Conservation (phyloP, 2,888 invertebrate species). For the Gastracanthus pulcherrimus region DNA sequence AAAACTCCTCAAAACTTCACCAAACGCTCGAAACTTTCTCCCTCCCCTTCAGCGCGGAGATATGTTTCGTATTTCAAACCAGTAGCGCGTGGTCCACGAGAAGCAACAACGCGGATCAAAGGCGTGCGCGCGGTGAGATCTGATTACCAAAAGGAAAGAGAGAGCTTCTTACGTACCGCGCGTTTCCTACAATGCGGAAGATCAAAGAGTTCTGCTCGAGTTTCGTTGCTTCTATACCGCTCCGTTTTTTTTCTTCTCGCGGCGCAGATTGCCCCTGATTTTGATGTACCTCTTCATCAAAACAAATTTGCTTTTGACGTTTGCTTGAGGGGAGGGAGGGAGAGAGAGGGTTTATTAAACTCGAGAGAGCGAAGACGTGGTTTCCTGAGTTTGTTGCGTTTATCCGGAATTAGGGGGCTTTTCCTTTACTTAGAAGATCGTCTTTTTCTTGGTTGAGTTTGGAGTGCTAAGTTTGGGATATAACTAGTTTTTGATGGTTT, state of each 20-base stretch:
- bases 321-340: too few relatives aligned
- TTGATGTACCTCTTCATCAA: background rate
- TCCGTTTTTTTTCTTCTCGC: background rate
- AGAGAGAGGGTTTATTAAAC: constrained; percentile 33
- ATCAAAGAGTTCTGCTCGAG: constrained; percentile 17
- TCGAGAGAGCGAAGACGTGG: background rate
- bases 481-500: too few relatives aligned
- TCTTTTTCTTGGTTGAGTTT: too few relatives aligned
- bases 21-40: background rate
- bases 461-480: too few relatives aligned
- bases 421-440: too few relatives aligned
- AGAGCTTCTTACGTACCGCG: background rate
- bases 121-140: constrained; percentile 7
- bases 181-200: constrained; percentile 34
- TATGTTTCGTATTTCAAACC: background rate
- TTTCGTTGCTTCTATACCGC: background rate
- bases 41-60: background rate
- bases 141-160: constrained; percentile 19
- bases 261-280: background rate
- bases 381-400: constrained; percentile 28
- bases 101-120: constrained; percentile 30
- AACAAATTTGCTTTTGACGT: constrained; percentile 20
- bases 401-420: background rate
- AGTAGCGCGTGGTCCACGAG: too few relatives aligned
- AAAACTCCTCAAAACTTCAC: too few relatives aligned